Base-by-base conservation (phyloP, 2,888 invertebrate species). In the Bimastos eiseni region DNA sequence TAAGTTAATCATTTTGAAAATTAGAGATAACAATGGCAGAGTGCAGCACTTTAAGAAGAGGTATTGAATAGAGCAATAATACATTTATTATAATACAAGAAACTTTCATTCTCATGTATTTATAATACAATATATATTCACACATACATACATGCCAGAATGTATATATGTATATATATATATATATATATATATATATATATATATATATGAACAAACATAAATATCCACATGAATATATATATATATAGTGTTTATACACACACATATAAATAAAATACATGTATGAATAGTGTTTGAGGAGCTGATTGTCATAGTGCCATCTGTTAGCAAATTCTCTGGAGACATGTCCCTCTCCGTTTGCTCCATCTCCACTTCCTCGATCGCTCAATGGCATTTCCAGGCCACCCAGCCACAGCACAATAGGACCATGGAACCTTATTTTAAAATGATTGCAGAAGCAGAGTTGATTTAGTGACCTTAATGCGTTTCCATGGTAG, bases 391-490 rank as follows among this genome's bases (percentile, higher is more conserved):
- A 17, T 30, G 70, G n/a, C 70, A 70, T 70, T 70, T 70, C 70
- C 70, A 70, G 70, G 70, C 70, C n/a, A 70, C n/a, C n/a, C 30
- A 70, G 70, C 70, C 11, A 0, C 1, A n/a, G n/a, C 70, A 70
- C 70, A 70, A 70, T n/a, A 70, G 70, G n/a, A n/a, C 70, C n/a
- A 4, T 8, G n/a, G 70, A 70, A 70, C n/a, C 30, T 70, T n/a
- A 70, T 70, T 70, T 70, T n/a, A 70, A 70, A 70, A 70, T 70
- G 70, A 70, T 70, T 70, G n/a, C n/a, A 70, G n/a, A n/a, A 70
- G 70, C 70, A 70, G 70, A 49, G 70, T n/a, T n/a, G 70, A 70
- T 70, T 70, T 30, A 70, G 70, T n/a, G 70, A 70, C 70, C 8
- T 0, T 30, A 70, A 70, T 70, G 70, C 70, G n/a, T 70, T n/a